Evolutionary conservation across 2,888 invertebrate species (phyloP).

Genomic region (Harpalus rufipes): DNA sequence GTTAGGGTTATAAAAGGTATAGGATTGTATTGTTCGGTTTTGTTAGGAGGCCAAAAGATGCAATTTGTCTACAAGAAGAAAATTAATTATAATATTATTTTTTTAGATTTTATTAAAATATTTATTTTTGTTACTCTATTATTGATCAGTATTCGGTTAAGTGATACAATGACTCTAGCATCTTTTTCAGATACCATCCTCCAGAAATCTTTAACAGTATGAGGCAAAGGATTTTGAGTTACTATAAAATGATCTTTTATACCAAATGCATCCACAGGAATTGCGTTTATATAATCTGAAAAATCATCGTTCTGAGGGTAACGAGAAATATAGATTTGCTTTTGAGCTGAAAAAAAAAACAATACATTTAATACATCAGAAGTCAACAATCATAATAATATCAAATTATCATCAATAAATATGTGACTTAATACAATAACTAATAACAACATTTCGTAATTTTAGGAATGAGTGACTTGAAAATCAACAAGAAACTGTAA

Average conservation of each 20-base stretch:
- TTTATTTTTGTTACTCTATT: constrained; percentile 71
- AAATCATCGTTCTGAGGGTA: constrained; percentile 71
- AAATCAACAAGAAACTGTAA: too few relatives aligned
- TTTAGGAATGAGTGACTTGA: too few relatives aligned
- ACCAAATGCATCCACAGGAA: constrained; percentile 73
- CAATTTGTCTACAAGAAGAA: constrained; percentile 72
- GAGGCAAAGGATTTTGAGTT: constrained; percentile 74
- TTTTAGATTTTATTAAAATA: not conserved
- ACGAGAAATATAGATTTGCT: constrained; percentile 72
- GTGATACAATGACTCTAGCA: constrained; percentile 73
- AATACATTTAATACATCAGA: too few relatives aligned
- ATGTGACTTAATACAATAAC: too few relatives aligned
- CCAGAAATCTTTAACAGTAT: constrained; percentile 75
- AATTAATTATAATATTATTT: not conserved
- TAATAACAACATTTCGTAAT: too few relatives aligned
- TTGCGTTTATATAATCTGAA: constrained; percentile 75
- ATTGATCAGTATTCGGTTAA: constrained; percentile 72
- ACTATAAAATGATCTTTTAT: constrained; percentile 74
- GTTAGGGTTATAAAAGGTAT: constrained; percentile 71
- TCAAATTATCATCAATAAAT: too few relatives aligned
- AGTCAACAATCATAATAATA: too few relatives aligned
- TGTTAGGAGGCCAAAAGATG: constrained; percentile 70
- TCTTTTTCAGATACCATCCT: constrained; percentile 74
- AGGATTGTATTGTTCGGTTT: constrained; percentile 70
- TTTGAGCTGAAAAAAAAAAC: too few relatives aligned